Evolutionary conservation across 2,888 invertebrate genomes (phyloP), one percentile per base, ranked within the genome.

Genomic region (Ormyrus pomaceus): DNA sequence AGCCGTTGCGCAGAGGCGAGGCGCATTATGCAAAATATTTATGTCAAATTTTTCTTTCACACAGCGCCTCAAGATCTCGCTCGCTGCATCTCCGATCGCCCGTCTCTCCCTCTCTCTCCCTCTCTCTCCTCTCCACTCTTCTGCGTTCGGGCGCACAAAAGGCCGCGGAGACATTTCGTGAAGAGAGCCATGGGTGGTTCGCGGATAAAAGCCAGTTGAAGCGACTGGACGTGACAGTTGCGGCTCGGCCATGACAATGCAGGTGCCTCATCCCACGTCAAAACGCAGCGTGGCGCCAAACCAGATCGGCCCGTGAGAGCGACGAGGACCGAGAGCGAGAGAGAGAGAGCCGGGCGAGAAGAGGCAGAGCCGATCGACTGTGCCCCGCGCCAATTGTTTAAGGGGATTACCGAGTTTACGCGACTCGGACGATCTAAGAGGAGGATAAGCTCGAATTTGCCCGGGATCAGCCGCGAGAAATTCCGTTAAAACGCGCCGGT

Each of bases 211-310:
- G 84, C 85, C 79, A 84, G 84, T 83, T 83, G 81, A 82, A 82
- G 84, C 82, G 83, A 79, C 79, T 76, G 59, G 81, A 84, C 84
- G 83, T 84, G 84, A 86, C 86, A 84, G 84, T 84, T 84, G 84
- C 83, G 85, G 86, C 87, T 87, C 85, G 87, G 87, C 86, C 82
- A 89, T 90, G 90, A 90, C 90, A 90, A 90, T 90, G 90, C 90
- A 90, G 90, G 90, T 90, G 89, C 88, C 88, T 89, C 88, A 89
- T 90, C 89, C 89, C 86, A 90, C 87, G 90, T 90, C 90, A 90
- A 89, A 90, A 89, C 90, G 84, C 90, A 90, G 90, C 90, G 85
- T 90, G 90, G 88, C 87, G 88, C 88, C 89, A 84, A 84, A 61
- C 72, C 83, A 86, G 86, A 87, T 19, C 64, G 69, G 56, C 50